Evolutionary conservation across 2,888 invertebrate species (phyloP).

Genomic region (Suillia variegata): DNA sequence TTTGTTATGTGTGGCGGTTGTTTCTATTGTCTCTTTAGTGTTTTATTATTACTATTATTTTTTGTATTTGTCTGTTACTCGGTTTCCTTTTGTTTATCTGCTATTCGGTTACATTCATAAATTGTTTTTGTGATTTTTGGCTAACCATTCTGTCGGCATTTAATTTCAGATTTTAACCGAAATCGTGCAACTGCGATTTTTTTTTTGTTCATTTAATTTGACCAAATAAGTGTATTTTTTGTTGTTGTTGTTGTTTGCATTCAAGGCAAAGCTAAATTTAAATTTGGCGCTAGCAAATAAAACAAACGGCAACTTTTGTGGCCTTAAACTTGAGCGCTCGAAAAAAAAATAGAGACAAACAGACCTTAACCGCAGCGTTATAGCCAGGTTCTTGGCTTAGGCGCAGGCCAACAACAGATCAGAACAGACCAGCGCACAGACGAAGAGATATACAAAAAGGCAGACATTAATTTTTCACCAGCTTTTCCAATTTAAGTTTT

Average conservation of each 20-base stretch:
- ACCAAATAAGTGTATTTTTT: background rate
- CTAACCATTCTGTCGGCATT: background rate
- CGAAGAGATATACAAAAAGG: too few species aligned
- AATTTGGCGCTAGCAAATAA: constrained; percentile 15
- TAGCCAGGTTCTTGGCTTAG: too few species aligned
- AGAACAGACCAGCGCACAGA: too few species aligned
- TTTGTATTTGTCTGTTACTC: background rate
- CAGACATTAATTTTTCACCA: background rate
- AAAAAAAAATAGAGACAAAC: too few species aligned
- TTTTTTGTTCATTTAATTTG: constrained; percentile 5
- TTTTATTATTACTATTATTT: too few species aligned
- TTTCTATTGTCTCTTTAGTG: too few species aligned
- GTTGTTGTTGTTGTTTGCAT: constrained; percentile 27
- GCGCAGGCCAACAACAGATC: too few species aligned
- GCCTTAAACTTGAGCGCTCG: constrained; percentile 26
- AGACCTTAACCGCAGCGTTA: constrained; percentile 25
- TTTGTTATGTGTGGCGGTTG: background rate
- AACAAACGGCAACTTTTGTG: background rate
- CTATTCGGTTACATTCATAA: background rate
- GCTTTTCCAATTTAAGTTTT: constrained; percentile 24
- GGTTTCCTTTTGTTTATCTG: background rate
- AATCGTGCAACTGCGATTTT: background rate
- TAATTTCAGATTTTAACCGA: background rate
- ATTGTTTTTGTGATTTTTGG: background rate
- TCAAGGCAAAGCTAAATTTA: constrained; percentile 8